Base-by-base conservation (phyloP, 2,797 vertebrate species). In the Craterocephalus amniculus region DNA sequence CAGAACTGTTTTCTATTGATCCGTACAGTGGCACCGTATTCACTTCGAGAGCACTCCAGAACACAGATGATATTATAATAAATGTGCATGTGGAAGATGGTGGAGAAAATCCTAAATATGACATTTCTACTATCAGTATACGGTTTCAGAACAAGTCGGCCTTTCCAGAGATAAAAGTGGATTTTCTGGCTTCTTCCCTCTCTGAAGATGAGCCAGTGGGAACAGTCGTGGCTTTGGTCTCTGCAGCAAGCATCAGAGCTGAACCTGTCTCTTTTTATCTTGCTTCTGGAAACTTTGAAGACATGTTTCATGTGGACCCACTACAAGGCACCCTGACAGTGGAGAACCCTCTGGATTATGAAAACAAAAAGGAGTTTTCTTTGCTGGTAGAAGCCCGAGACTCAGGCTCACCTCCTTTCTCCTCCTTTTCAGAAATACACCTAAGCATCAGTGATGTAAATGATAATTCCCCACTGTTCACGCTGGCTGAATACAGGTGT, bases 341-440 rank as follows among this genome's bases (percentile, higher is more conserved):
- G 35, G 90, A 90, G 38, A 83, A 83, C 18, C 72, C 85, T 51
- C 69, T 95, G 75, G 95, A 95, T 90, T 94, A 92, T 74, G 95
- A 95, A 74, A 88, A 63, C 65, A 89, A 79, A 78, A 87, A 79
- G 38, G 72, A 91, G 29, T 92, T 93, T 70, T 80, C 84, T 52
- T 85, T 95, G 49, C 56, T 93, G 70, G 72, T 95, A 51, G 95
- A 95, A 80, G 94, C 89, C 45, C 90, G 94, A 84, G 93, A 95
- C 59, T 86, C 92, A 5, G 93, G 94, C 29, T 87, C 63, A 0
- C 94, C 94, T n/a, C 95, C 94, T 35, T 94, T 92, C 84, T 95
- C 95, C 10, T 89, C 92, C 9, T 95, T 93, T 78, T 74, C 65
- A 35, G 88, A 92, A 88, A 83, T 95, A 61, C 71, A 81, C 67